Percentiles rank a stretch among this genome's conserved stretches.
These are phyloP conservation scores for Drosophila funebris DNA, from an alignment of 1,140 invertebrate species.

Conservation along the genomic window DNA sequence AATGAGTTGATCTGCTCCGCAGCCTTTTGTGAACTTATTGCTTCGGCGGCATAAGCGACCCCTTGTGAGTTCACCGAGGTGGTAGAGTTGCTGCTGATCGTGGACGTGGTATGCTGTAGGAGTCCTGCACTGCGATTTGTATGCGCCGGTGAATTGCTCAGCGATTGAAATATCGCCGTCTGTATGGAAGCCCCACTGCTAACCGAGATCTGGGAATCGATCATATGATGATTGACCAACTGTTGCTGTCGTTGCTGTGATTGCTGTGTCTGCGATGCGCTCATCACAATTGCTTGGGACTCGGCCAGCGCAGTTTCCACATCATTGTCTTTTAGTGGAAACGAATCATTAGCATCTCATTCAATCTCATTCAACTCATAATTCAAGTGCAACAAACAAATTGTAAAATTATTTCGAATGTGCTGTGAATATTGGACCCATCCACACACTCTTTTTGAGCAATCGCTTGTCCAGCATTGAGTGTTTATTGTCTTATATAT, in stretches of 20 bases:
- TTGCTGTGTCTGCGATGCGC: constrained; percentile 48
- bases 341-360: constrained; percentile 8
- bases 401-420: background rate
- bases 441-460: background rate
- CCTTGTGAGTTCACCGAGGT: constrained; percentile 52
- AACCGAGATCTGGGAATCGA: constrained; percentile 76
- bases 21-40: constrained; percentile 27
- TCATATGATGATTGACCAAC: constrained; percentile 64
- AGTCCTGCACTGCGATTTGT: constrained; percentile 27
- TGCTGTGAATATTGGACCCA: background rate
- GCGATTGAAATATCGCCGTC: constrained; percentile 70
- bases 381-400: background rate
- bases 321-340: constrained; percentile 58
- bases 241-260: constrained; percentile 52
- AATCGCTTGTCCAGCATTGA: background rate
- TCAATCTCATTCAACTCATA: constrained; percentile 2
- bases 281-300: constrained; percentile 62
- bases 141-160: constrained; percentile 59
- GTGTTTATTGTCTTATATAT: no score
- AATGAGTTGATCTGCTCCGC: constrained; percentile 60
- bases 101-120: constrained; percentile 50
- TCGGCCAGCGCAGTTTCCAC: constrained; percentile 60
- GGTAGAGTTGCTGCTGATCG: constrained; percentile 58
- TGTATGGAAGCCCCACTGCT: constrained; percentile 75
- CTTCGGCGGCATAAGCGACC: constrained; percentile 60